These are phyloP conservation scores for Eublepharis macularius DNA, from an alignment of 2,113 vertebrate species.

Conservation along the genomic window DNA sequence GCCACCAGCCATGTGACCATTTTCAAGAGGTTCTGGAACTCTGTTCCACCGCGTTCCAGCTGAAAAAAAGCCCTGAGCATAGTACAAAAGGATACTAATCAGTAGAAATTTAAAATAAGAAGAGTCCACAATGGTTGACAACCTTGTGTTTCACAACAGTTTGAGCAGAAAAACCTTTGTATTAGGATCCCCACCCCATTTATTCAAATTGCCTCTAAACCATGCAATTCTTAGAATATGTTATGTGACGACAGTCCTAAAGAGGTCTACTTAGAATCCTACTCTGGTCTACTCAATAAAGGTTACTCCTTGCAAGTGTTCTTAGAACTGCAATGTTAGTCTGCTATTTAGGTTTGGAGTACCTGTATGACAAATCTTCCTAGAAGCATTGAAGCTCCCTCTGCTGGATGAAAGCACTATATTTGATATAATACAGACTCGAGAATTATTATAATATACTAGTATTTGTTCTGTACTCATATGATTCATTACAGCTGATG, in stretches of 20 bases:
- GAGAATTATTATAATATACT: neutral
- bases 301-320: too few species aligned
- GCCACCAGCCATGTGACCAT: too few species aligned
- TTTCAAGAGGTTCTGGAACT: too few species aligned
- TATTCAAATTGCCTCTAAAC: neutral
- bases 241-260: neutral
- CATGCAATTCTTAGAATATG: neutral
- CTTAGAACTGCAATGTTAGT: too few species aligned
- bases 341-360: neutral
- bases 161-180: neutral
- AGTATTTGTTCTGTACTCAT: neutral
- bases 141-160: neutral
- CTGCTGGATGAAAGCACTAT: constrained; percentile 4
- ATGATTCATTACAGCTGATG: neutral
- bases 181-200: neutral
- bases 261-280: too few species aligned
- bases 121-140: neutral
- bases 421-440: neutral
- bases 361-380: too few species aligned
- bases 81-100: neutral
- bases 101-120: neutral
- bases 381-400: neutral
- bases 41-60: too few species aligned
- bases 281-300: too few species aligned
- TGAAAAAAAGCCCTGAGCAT: too few species aligned